Percentiles rank a stretch among this genome's conserved stretches.
These are phyloP conservation scores for Elymnias hypermnestra DNA, from an alignment of 1,140 invertebrate genomes.

Conservation along the genomic window DNA sequence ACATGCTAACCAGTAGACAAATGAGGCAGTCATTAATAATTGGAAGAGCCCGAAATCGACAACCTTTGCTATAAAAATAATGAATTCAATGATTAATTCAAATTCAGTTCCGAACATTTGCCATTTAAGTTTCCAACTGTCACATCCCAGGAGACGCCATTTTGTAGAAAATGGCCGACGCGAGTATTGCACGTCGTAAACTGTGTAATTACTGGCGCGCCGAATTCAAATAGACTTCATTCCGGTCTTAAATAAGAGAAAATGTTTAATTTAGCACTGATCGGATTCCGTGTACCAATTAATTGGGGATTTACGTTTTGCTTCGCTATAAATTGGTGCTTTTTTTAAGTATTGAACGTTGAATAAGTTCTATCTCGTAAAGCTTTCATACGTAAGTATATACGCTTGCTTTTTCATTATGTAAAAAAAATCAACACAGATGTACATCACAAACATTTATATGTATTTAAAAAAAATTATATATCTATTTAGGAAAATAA, in stretches of 20 bases:
- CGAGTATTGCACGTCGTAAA: constrained; percentile 67
- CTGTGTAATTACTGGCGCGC: constrained; percentile 66
- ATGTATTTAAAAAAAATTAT: no score
- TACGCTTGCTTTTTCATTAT: no score
- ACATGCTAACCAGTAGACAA: no score
- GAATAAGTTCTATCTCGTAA: no score
- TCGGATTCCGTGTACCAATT: constrained; percentile 61
- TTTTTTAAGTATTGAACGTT: constrained; percentile 20
- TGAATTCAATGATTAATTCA: constrained; percentile 57
- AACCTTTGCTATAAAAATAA: constrained; percentile 22
- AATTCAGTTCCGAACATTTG: constrained; percentile 46
- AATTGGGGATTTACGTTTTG: constrained; percentile 58
- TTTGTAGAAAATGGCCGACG: constrained; percentile 43
- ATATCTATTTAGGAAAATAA: no score
- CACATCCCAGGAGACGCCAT: constrained; percentile 35
- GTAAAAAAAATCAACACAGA: no score
- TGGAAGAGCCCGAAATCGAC: no score
- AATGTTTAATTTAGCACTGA: constrained; percentile 72
- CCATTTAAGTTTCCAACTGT: constrained; percentile 49
- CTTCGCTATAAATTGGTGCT: constrained; percentile 8
- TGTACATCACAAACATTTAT: no score
- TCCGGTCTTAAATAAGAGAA: constrained; percentile 74
- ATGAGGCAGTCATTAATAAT: no score
- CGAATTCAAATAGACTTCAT: constrained; percentile 73
- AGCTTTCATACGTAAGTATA: no score